A percentile compares a stretch with the other conserved stretches of the same genome.
Evolutionary conservation across 2,113 vertebrate species (phyloP).

Genomic region (Puntigrus tetrazona): DNA sequence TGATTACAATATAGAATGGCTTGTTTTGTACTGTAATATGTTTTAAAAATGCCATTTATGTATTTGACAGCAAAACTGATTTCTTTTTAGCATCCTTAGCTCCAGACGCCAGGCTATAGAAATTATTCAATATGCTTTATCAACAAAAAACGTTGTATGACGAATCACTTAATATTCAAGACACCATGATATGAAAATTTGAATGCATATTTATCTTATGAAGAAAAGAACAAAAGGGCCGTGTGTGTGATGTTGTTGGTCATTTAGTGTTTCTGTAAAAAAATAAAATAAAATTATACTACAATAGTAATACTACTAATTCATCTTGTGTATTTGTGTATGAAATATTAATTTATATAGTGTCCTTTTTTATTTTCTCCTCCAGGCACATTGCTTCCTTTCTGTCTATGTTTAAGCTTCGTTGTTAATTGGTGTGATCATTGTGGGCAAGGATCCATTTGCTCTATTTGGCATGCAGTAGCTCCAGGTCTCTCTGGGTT

Average conservation of each 20-base stretch:
- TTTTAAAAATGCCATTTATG: not conserved
- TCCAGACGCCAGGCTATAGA: too few species aligned
- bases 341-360: not conserved
- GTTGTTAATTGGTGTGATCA: slow-evolving; percentile 95
- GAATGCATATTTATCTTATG: not conserved
- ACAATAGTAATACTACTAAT: not conserved
- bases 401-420: slow-evolving; percentile 96
- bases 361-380: slow-evolving; percentile 49
- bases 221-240: not conserved
- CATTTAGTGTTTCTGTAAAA: not conserved
- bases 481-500: slow-evolving; percentile 93
- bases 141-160: too few species aligned
- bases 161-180: too few species aligned
- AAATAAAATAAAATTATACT: not conserved
- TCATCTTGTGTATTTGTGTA: not conserved
- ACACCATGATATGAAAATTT: not conserved
- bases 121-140: not conserved
- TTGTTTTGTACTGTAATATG: not conserved
- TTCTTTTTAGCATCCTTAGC: too few species aligned
- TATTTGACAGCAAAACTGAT: too few species aligned
- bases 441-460: slow-evolving; percentile 93
- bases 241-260: not conserved
- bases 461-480: slow-evolving; percentile 90
- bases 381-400: slow-evolving; percentile 92
- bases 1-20: not conserved